These are phyloP conservation scores for Eupithecia exiguata DNA, from an alignment of 2,888 invertebrate species.

Conservation along the genomic window DNA sequence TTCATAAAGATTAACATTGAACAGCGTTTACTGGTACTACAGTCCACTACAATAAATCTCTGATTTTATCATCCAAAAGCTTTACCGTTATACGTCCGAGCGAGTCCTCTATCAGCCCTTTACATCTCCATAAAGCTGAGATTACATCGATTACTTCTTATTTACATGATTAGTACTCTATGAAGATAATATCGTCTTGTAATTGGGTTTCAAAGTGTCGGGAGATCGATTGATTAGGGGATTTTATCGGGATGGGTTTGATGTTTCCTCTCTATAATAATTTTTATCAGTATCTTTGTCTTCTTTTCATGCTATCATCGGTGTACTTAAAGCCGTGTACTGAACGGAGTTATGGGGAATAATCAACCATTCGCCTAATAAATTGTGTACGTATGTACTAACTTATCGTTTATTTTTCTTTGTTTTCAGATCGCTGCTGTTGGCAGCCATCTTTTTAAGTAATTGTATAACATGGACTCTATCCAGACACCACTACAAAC, in stretches of 20 bases:
- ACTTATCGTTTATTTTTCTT: conserved; percentile 28
- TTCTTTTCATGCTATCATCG: neutral
- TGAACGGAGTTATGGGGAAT: too few species aligned
- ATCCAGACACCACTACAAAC: conserved; percentile 73
- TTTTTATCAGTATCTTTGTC: neutral
- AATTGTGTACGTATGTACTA: too few species aligned
- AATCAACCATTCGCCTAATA: too few species aligned
- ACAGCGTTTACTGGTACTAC: neutral
- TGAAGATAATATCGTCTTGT: conserved; percentile 51
- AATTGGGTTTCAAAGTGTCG: conserved; percentile 55
- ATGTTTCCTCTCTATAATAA: neutral
- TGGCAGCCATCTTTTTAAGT: conserved; percentile 77
- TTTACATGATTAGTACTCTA: conserved; percentile 58
- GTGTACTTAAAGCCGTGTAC: too few species aligned
- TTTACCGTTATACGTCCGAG: conserved; percentile 58
- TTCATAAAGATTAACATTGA: too few species aligned
- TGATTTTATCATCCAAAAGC: conserved; percentile 29
- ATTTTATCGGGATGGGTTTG: neutral
- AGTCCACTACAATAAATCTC: neutral
- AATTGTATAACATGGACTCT: conserved; percentile 78
- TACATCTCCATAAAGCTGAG: conserved; percentile 52
- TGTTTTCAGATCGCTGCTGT: conserved; percentile 74
- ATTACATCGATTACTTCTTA: conserved; percentile 56
- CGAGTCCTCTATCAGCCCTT: conserved; percentile 63
- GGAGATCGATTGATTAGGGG: conserved; percentile 4